Evolutionary conservation across 2,797 vertebrate genomes (phyloP).

Genomic region (Falco novaeseelandiae): DNA sequence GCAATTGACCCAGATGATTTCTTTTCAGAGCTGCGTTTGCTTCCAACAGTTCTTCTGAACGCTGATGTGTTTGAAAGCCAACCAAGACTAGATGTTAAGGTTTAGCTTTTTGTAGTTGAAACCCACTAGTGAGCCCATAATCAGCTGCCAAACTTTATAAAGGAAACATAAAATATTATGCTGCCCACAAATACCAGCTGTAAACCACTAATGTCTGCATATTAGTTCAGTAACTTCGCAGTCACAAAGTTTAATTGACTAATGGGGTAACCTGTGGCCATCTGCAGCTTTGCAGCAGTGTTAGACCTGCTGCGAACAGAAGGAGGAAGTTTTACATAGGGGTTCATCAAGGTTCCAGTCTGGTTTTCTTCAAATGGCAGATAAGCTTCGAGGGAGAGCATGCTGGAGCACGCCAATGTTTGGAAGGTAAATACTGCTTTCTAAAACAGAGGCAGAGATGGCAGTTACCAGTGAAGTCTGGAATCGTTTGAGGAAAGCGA

Average conservation of each 20-base stretch:
- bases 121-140: conserved; percentile 23
- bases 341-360: not conserved
- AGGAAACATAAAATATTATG: conserved; percentile 59
- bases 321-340: not conserved
- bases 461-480: not conserved
- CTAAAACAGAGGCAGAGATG: not conserved
- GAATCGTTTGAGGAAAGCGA: not conserved
- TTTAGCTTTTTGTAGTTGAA: conserved; percentile 48
- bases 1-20: not conserved
- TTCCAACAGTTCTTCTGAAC: not conserved
- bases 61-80: conserved; percentile 8
- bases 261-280: conserved; percentile 45
- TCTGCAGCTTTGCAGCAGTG: not conserved
- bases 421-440: not conserved
- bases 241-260: conserved; percentile 22
- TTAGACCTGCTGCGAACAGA: not conserved
- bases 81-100: conserved; percentile 20
- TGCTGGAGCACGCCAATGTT: not conserved
- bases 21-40: not conserved
- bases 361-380: not conserved
- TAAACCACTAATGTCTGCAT: conserved; percentile 54
- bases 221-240: conserved; percentile 30
- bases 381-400: not conserved
- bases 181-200: conserved; percentile 54
- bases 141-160: conserved; percentile 52